Base-by-base conservation (phyloP, 1,140 invertebrate species). In the Anastrepha ludens region DNA sequence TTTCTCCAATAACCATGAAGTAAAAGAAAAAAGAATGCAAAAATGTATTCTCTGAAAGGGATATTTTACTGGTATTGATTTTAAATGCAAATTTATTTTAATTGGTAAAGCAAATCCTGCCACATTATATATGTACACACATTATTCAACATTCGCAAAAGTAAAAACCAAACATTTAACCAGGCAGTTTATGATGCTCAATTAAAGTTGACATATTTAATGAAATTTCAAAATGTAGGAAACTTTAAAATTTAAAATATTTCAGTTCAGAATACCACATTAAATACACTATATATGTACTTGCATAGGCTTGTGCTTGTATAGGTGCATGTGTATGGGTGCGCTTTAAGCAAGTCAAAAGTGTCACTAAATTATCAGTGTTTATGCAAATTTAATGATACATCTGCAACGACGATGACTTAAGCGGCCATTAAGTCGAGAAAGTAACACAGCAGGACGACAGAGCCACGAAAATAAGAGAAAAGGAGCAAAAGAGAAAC, bases 351-450 rank as follows among this genome's bases (percentile, higher is more conserved):
- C 39, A 9, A 70, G 65, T 70, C 39, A 70, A 70, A 70, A 70
- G 65, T 70, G 70, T 44, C 44, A 74, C 70, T 74, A 74, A 74
- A 74, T 74, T 74, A 74, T 74, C 70, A 7, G 70, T 74, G 44
- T 74, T 74, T 74, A 74, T 74, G 70, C 70, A 74, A 74, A 74
- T 74, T 74, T 74, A 74, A 74, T 74, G 70, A 74, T 74, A 47
- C 17, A 74, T 44, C 44, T 74, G 70, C 44, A 47, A 17, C 39
- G 29, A 29, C 29, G 29, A 29, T 29, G 29, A 74, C 70, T 74
- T 74, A 74, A 74, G 70, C 70, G 70, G 70, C 44, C 6, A 74
- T 74, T 47, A 74, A 74, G 70, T 74, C 70, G 70, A 74, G 44
- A 44, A 74, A 0, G 44, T 41, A 74, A 74, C 70, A 3, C 3